Evolutionary conservation across 1,140 invertebrate species (phyloP), one percentile per base, ranked within the genome.

Genomic region (Protaetia brevitarsis): DNA sequence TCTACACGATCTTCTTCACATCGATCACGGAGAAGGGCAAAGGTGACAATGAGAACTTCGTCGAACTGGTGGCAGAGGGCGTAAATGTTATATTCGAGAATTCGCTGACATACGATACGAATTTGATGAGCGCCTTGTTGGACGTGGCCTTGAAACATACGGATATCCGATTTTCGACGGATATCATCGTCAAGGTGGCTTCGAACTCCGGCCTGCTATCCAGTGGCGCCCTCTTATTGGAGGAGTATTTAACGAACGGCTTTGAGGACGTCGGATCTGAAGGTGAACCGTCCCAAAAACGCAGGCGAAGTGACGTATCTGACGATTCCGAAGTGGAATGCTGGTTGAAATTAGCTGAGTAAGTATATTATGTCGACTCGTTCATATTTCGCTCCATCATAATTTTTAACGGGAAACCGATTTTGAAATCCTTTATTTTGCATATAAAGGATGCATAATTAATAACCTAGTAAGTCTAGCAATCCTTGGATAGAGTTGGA

Each of bases 191-290:
- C 0, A 75, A 60, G 34, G 75, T 80, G 3, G 76, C 79, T 21
- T 80, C 75, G 62, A 69, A 69, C 0, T 82, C 79, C 70, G 77
- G 79, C 30, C 74, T 84, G 16, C 70, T 81, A 45, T 75, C 79
- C n/a, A 64, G 82, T 4, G 87, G 87, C 13, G 83, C 84, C 27
- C 72, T 88, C 41, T 76, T 88, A 13, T 71, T 89, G 16, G 88
- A 91, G 69, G 82, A 85, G 65, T 82, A 82, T 70, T 69, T 87
- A 60, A 77, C 85, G 4, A 23, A 2, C 0, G 41, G 41, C 26
- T 0, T 21, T 21, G 41, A 51, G 10, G 19, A 51, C 13, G 8
- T 11, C 4, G 31, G 8, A 59, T 27, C 57, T 4, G 30, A 34
- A 10, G 8, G 26, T 36, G 30, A 16, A 36, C 31, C 31, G 1